These are phyloP conservation scores for Vidua macroura DNA, from an alignment of 2,113 vertebrate genomes.

Conservation along the genomic window DNA sequence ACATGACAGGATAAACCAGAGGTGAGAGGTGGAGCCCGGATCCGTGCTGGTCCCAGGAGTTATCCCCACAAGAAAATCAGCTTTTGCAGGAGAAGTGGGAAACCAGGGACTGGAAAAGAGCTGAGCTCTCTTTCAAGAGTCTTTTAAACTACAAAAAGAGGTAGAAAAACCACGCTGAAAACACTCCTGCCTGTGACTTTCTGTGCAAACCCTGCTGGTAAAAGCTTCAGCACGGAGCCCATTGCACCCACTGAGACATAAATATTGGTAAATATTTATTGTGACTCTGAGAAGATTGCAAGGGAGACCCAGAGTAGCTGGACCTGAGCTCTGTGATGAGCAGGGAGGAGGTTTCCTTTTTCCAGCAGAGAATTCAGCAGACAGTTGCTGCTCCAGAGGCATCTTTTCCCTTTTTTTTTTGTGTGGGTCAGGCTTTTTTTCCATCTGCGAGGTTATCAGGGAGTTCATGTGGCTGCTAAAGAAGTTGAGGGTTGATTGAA, in stretches of 20 bases:
- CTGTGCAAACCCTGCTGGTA: not conserved
- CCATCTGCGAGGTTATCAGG: slow-evolving; percentile 33
- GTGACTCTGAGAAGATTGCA: not conserved
- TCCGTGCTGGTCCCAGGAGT: not conserved
- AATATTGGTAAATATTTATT: not conserved
- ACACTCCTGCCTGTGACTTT: not conserved
- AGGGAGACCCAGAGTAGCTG: not conserved
- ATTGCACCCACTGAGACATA: not conserved
- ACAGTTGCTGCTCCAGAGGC: not conserved
- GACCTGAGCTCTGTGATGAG: not conserved
- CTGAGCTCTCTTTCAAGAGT: not conserved
- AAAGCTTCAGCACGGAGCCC: not conserved
- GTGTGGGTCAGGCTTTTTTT: not conserved
- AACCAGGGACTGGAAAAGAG: not conserved
- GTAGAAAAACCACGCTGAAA: not conserved
- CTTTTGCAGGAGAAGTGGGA: not conserved
- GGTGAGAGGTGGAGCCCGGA: not conserved
- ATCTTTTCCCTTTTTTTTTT: not conserved
- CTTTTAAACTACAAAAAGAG: not conserved
- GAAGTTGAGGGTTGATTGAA: slow-evolving; percentile 26
- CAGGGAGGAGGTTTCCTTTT: not conserved
- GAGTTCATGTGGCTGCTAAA: slow-evolving; percentile 24
- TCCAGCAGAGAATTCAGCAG: not conserved
- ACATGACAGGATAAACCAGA: not conserved
- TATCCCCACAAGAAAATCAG: not conserved